Evolutionary conservation across 2,888 invertebrate species (phyloP), one percentile per base, ranked within the genome.

Genomic region (Scaptomyza flava): DNA sequence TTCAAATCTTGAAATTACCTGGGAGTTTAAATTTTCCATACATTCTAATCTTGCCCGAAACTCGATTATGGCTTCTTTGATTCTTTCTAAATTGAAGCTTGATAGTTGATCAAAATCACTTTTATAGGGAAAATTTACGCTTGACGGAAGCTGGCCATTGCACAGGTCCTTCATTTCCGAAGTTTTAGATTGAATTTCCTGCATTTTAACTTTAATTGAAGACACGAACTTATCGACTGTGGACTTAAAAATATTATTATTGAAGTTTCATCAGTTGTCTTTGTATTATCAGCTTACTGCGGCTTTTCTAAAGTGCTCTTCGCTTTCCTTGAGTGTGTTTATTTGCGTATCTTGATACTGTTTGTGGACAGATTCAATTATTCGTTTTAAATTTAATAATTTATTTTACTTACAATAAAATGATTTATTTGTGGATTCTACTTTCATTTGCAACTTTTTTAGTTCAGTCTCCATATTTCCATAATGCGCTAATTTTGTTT

Each of bases 1-100:
- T 27, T 5, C 6, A 27, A 5, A 27, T 27, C 1, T 27, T 27
- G 1, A 6, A 36, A 36, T 61, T 91, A 95, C 94, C 91, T 93
- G 93, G 36, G 94, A 93, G 75, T 94, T 94, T 48, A 93, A 93
- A 0, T 93, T 93, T 30, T 92, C 91, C 58, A 93, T 93, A 79
- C 95, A 95, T 43, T 94, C 94, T 14, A 95, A 93, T 83, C 94
- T 93, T 0, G 95, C 94, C 79, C 94, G 93, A 12, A 94, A 89
- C 42, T 94, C 94, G 34, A 93, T 92, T 61, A 94, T 92, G 48
- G 93, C 93, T 0, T 93, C 93, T 31, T 94, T 93, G 7, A 96
- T 87, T 1, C 93, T 92, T 0, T 92, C 92, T 0, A 95, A 57
- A 14, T 93, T 92, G 1, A 60, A 27, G 0, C 92, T 81, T 0